phyloP scores from a whole-genome alignment of 2,113 vertebrate genomes.

The Trogon melanurus region DNA sequence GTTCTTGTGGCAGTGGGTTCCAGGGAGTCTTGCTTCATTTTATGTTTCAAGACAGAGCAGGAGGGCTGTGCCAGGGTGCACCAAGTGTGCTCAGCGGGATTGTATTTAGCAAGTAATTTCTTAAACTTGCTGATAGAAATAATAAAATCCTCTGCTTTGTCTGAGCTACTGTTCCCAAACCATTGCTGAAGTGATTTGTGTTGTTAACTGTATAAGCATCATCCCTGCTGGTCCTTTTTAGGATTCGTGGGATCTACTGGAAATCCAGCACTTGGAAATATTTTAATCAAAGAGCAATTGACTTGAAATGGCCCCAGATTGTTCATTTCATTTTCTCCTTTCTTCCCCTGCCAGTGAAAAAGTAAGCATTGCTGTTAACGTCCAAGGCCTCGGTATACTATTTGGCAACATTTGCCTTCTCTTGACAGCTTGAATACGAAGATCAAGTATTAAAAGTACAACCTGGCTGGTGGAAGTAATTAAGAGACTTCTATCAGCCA shows the following conservation, averaged over 20 bases:
- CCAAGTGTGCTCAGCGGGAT: not conserved
- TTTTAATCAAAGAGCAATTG: constrained; percentile 36
- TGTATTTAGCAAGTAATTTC: not conserved
- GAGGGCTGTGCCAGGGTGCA: not conserved
- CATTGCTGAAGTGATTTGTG: not conserved
- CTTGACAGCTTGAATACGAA: constrained; percentile 47
- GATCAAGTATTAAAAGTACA: constrained; percentile 54
- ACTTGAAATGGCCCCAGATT: constrained; percentile 35
- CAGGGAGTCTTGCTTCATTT: not conserved
- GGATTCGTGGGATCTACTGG: not conserved
- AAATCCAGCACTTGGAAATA: constrained; percentile 2
- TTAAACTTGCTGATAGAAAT: not conserved
- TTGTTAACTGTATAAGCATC: not conserved
- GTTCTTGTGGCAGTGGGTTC: not conserved
- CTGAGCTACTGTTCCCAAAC: not conserved
- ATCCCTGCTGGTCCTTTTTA: not conserved
- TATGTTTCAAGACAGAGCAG: not conserved
- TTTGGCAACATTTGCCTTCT: constrained; percentile 13
- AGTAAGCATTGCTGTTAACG: not conserved
- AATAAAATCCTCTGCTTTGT: not conserved
- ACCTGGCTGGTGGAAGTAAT: constrained; percentile 53
- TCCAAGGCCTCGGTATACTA: not conserved
- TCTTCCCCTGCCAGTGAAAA: constrained; percentile 35
- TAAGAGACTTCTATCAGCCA: constrained; percentile 50
- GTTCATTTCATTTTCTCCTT: constrained; percentile 35